Base-by-base conservation (phyloP, 2,797 vertebrate genomes). In the Geotria australis region DNA sequence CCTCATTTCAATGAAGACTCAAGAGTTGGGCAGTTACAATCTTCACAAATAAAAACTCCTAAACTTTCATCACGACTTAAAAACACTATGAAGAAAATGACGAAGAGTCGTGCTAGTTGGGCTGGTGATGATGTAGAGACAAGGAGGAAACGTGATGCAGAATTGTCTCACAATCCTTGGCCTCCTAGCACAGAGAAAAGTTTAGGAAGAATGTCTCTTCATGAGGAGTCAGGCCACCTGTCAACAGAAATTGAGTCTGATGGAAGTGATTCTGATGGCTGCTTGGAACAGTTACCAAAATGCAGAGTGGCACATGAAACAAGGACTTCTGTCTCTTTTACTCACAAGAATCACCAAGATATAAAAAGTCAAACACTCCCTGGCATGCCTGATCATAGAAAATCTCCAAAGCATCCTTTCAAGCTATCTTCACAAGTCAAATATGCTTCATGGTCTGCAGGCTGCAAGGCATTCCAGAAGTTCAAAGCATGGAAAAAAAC, bases 31-130 rank as follows among this genome's bases (percentile, higher is more conserved):
- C 2, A 15, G 55, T 7, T 55, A 55, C n/a, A n/a, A 24, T 55
- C 51, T 55, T n/a, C 51, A 55, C 79, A 76, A 69, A 68, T 65
- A 66, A 80, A 78, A 60, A 76, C 78, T 69, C 77, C 74, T 62
- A 84, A 73, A 62, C 73, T 91, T 65, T 86, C 91, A 10, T 82
- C 76, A 59, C 79, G 82, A 48, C 68, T 95, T 62, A 98, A 85
- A 73, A 95, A 79, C 64, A 93, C 82, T 0, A 85, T 94, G 51
- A 86, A 81, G 76, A 93, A 79, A 65, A 80, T 86, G 63, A 73
- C 83, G 56, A 88, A 85, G 76, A 85, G 84, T 71, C 80, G 51
- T 15, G n/a, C 51, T 2, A 38, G 24, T 38, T 38, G 24, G 24
- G 24, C 24, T 38, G 24, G 24, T 38, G 24, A 38, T 38, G 24